Conservation (phyloP, 53 echinoderm and acorn worm genomes). For the Stichopus horrens region DNA sequence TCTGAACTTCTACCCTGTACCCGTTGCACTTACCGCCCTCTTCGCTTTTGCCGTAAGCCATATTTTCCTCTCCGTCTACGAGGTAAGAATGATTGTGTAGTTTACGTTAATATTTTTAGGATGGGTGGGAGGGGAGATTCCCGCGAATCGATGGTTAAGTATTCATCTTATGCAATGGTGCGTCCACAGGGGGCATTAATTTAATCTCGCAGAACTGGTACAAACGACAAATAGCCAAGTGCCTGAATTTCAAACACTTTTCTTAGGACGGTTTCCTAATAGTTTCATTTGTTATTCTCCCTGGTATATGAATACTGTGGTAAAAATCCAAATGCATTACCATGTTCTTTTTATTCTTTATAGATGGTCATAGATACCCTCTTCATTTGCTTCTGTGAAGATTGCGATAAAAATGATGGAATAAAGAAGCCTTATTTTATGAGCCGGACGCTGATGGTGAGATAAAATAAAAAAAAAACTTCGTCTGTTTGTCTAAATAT, state of each 20-base stretch:
- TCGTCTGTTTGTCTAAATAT: background rate
- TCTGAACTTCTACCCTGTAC: conserved; percentile 77
- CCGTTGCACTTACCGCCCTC: conserved; percentile 78
- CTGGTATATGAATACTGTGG: background rate
- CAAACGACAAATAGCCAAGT: too few relatives aligned
- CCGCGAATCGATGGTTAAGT: too few relatives aligned
- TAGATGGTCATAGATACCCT: conserved; percentile 94
- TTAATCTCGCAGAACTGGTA: too few relatives aligned
- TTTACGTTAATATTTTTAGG: background rate
- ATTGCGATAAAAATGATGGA: conserved; percentile 88
- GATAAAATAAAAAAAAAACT: background rate
- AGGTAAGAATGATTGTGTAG: conserved; percentile 56
- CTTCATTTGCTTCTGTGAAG: conserved; percentile 95
- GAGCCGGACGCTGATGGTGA: conserved; percentile 93
- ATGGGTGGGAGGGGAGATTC: too few relatives aligned
- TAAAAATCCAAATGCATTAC: background rate
- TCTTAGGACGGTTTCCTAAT: too few relatives aligned
- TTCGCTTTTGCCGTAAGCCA: conserved; percentile 88
- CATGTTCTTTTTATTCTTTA: background rate
- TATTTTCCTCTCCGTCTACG: conserved; percentile 85
- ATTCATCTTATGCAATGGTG: too few relatives aligned
- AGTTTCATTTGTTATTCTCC: too few relatives aligned
- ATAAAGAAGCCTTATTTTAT: conserved; percentile 79
- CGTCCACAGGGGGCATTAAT: too few relatives aligned
- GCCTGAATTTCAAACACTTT: too few relatives aligned